Evolutionary conservation across 2,113 vertebrate species (phyloP).

Genomic region (Thamnophis sirtalis): DNA sequence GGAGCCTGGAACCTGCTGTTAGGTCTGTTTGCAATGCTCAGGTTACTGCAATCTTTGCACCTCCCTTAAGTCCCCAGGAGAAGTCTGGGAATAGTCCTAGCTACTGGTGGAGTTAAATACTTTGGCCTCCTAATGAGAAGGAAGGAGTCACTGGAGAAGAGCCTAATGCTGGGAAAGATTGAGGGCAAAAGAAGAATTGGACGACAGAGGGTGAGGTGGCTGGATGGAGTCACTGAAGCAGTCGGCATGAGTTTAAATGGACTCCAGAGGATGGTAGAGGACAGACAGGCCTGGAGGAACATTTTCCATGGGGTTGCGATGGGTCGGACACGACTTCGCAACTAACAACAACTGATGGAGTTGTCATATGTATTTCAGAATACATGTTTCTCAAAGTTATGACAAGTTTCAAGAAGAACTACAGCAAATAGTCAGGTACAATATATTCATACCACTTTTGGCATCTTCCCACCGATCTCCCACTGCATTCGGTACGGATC

Average conservation of each 20-base stretch:
- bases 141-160: too few relatives aligned
- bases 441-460: background rate
- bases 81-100: background rate
- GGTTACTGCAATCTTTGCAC: background rate
- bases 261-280: too few relatives aligned
- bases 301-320: too few relatives aligned
- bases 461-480: background rate
- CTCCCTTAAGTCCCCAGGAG: background rate
- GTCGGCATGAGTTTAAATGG: too few relatives aligned
- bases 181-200: too few relatives aligned
- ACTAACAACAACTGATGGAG: background rate
- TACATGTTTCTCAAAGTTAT: background rate
- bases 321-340: too few relatives aligned
- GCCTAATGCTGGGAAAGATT: too few relatives aligned
- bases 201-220: too few relatives aligned
- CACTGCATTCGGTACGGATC: background rate
- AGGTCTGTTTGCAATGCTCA: background rate
- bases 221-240: too few relatives aligned
- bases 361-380: background rate
- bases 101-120: background rate
- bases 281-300: too few relatives aligned
- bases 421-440: background rate
- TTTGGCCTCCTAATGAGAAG: too few relatives aligned
- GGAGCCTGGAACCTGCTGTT: background rate
- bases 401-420: background rate